These are phyloP conservation scores for Sipunculus nudus DNA, from an alignment of 2,888 invertebrate genomes.

Conservation along the genomic window DNA sequence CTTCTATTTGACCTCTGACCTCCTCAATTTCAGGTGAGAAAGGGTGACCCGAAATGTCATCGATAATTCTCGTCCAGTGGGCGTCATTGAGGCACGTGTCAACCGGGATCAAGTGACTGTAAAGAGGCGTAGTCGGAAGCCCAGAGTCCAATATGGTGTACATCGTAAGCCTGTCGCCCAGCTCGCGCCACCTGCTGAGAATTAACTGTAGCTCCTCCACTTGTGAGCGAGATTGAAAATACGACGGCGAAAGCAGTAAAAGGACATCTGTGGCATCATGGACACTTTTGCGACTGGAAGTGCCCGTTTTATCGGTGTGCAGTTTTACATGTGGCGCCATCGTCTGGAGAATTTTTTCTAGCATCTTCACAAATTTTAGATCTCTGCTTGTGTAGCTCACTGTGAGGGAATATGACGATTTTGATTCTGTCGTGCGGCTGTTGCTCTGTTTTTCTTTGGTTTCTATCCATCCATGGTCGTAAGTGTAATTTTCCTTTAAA, in stretches of 20 bases:
- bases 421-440: too few relatives aligned
- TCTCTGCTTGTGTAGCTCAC: too few relatives aligned
- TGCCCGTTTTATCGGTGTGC: too few relatives aligned
- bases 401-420: too few relatives aligned
- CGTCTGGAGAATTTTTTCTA: too few relatives aligned
- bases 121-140: constrained; percentile 22
- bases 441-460: too few relatives aligned
- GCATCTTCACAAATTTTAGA: too few relatives aligned
- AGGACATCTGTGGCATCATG: constrained; percentile 51
- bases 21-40: neutral
- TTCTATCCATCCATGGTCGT: too few relatives aligned
- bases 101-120: constrained; percentile 29
- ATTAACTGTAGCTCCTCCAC: constrained; percentile 55
- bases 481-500: too few relatives aligned
- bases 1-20: constrained; percentile 1
- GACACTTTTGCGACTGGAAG: too few relatives aligned
- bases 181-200: constrained; percentile 47
- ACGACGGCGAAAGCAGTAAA: constrained; percentile 51
- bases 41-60: neutral
- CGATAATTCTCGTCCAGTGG: constrained; percentile 15
- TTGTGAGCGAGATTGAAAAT: constrained; percentile 42
- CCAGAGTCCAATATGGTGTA: constrained; percentile 40
- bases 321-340: too few relatives aligned
- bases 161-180: constrained; percentile 16
- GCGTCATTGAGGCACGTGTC: constrained; percentile 39